Percentiles rank a stretch among this genome's conserved stretches.
These are phyloP conservation scores for Mythimna lalbum DNA, from an alignment of 2,888 invertebrate genomes.

Conservation along the genomic window DNA sequence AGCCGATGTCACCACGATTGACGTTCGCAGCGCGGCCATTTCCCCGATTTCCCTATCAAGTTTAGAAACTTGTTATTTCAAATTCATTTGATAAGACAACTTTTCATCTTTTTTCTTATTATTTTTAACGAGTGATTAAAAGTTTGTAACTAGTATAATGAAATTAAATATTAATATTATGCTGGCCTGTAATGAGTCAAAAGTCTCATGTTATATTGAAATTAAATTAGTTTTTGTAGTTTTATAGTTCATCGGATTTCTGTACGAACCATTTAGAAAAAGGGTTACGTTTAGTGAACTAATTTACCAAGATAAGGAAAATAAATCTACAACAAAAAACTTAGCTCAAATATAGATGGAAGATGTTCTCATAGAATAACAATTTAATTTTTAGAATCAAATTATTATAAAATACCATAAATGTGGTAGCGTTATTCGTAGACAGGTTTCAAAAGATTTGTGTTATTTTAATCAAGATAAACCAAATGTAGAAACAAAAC, in stretches of 20 bases:
- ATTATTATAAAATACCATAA: neutral
- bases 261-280: conserved; percentile 18
- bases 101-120: neutral
- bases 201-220: neutral
- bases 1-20: conserved; percentile 72
- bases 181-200: accelerated
- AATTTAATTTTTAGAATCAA: accelerated
- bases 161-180: neutral
- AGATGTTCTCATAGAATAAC: accelerated
- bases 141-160: neutral
- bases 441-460: neutral
- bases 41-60: conserved; percentile 56
- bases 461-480: neutral
- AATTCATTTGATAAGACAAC: neutral
- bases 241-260: neutral
- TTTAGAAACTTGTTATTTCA: conserved; percentile 35
- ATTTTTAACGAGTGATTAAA: neutral
- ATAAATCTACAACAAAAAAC: neutral
- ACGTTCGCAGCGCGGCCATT: conserved; percentile 68
- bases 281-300: conserved; percentile 26
- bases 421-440: no score
- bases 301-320: neutral
- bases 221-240: no score
- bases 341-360: neutral
- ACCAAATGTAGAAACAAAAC: conserved; percentile 21